phyloP scores from a whole-genome alignment of 1,140 invertebrate genomes.

The Penaeus japonicus region DNA sequence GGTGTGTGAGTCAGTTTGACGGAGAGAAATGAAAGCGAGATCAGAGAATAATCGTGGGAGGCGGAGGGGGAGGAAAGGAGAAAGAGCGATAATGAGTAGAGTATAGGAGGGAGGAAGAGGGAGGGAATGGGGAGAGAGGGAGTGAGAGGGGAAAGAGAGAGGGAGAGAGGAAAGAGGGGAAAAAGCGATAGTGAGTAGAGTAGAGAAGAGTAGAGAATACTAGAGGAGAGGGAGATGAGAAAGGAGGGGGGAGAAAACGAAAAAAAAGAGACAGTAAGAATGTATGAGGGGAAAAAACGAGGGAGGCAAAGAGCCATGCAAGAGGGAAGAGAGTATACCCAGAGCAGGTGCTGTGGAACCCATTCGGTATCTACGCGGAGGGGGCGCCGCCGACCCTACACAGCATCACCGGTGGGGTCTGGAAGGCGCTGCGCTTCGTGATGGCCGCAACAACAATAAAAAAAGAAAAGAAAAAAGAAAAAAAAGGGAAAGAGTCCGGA shows the following conservation, averaged over 20 bases:
- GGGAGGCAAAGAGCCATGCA: constrained; percentile 38
- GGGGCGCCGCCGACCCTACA: too few relatives aligned
- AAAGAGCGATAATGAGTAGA: not conserved
- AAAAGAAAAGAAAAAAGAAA: too few relatives aligned
- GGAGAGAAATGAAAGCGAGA: not conserved
- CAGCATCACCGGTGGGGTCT: too few relatives aligned
- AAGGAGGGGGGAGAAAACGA: not conserved
- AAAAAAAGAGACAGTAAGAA: not conserved
- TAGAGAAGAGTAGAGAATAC: not conserved
- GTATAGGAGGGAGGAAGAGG: not conserved
- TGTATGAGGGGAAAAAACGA: not conserved
- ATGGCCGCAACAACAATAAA: too few relatives aligned
- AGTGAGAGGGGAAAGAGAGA: too few relatives aligned
- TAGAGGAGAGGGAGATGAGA: not conserved
- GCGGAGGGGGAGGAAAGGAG: not conserved
- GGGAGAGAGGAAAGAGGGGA: too few relatives aligned
- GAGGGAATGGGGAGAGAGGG: too few relatives aligned
- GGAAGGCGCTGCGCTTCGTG: too few relatives aligned
- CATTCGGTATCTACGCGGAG: too few relatives aligned
- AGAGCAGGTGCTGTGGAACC: not conserved
- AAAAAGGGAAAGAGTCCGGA: too few relatives aligned
- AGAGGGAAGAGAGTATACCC: constrained; percentile 59
- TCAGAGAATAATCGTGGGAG: not conserved
- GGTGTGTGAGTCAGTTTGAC: too few relatives aligned
- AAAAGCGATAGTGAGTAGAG: not conserved